Base-by-base conservation (phyloP, 1,140 invertebrate species). In the Mercenaria mercenaria region DNA sequence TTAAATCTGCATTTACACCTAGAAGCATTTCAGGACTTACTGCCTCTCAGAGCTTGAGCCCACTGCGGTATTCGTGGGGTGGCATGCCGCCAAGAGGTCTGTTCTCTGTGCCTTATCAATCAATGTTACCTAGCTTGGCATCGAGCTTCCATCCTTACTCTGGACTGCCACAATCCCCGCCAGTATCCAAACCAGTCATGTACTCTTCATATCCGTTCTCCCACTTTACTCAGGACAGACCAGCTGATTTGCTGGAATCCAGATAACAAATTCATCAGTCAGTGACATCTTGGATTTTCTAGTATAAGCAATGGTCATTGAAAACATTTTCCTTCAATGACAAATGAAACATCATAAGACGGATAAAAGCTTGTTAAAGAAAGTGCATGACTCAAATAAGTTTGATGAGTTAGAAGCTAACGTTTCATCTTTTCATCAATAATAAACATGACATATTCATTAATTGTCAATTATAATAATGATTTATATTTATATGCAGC, bases 1-100 rank as follows among this genome's bases (percentile, higher is more conserved):
- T 94, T 85, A 95, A 94, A 84, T 95, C 94, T 39, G 94, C 94
- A 37, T 95, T 95, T 92, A 94, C 94, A 41, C 94, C 94, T 0
- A 94, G 93, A 74, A 81, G 86, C 34, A 81, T 88, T 79, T 81
- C 74, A 47, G 61, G 86, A 50, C 88, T 93, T 47, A 88, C 90
- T 0, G 84, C 89, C 18, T 90, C 91, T 0, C 91, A 89, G 50
- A 37, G 34, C 2, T 77, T 92, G 34, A 92, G 89, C 56, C 91
- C 92, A 13, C 86, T 92, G 41, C 69, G 93, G 11, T 94, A 93
- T 88, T 82, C 92, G 15, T 91, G 90, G 59, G 91, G 90, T 6
- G 83, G 84, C 29, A 61, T 91, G 0, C 90, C 89, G 15, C 80
- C 91, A 15, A 80, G 89, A 39, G 86, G 93, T 61, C 88, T 90